phyloP scores from a whole-genome alignment of 2,113 vertebrate genomes.

The Odobenus rosmarus region DNA sequence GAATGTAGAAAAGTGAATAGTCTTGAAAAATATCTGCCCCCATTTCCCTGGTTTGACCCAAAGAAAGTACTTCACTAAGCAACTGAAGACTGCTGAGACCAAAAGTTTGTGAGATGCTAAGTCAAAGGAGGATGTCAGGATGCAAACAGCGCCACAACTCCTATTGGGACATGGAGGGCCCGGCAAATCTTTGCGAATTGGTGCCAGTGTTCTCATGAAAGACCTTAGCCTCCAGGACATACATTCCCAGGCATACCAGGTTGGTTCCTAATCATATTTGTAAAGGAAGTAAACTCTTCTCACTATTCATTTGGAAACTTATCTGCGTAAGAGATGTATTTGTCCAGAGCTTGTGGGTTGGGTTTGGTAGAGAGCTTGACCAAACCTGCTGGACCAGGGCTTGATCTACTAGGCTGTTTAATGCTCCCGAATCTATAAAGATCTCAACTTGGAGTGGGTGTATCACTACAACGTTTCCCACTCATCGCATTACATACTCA shows the following conservation, averaged over 20 bases:
- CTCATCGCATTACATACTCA: neutral
- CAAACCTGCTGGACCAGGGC: neutral
- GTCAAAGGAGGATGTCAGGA: neutral
- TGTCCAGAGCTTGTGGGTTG: neutral
- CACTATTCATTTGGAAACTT: neutral
- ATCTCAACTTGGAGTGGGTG: neutral
- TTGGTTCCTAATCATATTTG: neutral
- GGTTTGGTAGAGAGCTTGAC: neutral
- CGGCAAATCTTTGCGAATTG: neutral
- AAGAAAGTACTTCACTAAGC: neutral
- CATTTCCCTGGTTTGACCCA: neutral
- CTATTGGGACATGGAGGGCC: neutral
- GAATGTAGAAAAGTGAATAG: neutral
- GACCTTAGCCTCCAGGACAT: neutral
- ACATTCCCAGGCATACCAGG: neutral
- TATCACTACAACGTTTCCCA: neutral
- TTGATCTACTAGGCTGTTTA: neutral
- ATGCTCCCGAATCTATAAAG: neutral
- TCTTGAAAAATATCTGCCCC: conserved; percentile 14
- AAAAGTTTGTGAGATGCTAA: neutral
- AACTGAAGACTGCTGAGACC: neutral
- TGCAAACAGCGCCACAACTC: neutral
- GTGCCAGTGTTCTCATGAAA: neutral
- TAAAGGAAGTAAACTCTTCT: neutral
- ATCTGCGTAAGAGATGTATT: neutral